Percentiles rank a stretch among this genome's conserved stretches.
Evolutionary conservation across 2,888 invertebrate genomes (phyloP).

Genomic region (Pasiphila rectangulata): DNA sequence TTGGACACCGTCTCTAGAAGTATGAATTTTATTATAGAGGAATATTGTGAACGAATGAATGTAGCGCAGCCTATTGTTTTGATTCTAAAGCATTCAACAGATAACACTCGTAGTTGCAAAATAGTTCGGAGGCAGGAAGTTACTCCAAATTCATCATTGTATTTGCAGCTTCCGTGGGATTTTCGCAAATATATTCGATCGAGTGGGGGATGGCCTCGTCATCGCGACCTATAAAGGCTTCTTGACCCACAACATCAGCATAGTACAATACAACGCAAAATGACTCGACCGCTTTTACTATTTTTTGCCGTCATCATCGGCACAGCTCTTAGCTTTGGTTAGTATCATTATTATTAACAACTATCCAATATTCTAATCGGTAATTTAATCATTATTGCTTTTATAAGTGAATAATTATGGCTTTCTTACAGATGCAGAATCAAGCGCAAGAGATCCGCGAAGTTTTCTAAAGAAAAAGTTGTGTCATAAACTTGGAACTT

Average conservation of each 20-base stretch:
- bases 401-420: conserved; percentile 17
- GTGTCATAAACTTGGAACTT: conserved; percentile 57
- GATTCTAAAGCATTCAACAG: too few relatives aligned
- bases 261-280: conserved; percentile 49
- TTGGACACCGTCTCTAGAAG: too few relatives aligned
- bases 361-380: conserved; percentile 3
- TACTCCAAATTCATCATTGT: conserved; percentile 32
- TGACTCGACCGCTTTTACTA: conserved; percentile 43
- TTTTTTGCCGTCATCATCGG: conserved; percentile 44
- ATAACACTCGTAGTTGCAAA: too few relatives aligned
- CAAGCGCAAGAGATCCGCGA: conserved; percentile 44
- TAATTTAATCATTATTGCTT: conserved; percentile 19
- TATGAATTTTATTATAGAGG: too few relatives aligned
- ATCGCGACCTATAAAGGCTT: conserved; percentile 64
- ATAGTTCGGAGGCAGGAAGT: conserved; percentile 18
- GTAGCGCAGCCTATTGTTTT: too few relatives aligned
- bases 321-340: conserved; percentile 57
- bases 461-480: conserved; percentile 47
- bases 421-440: conserved; percentile 41
- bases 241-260: conserved; percentile 50
- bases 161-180: conserved; percentile 59
- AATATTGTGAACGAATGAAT: too few relatives aligned
- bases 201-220: conserved; percentile 70
- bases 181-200: conserved; percentile 47
- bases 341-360: conserved; percentile 25